Percentiles rank a stretch among this genome's conserved stretches.
Evolutionary conservation across 2,113 vertebrate genomes (phyloP).

Genomic region (Pelecanoides urinatrix): DNA sequence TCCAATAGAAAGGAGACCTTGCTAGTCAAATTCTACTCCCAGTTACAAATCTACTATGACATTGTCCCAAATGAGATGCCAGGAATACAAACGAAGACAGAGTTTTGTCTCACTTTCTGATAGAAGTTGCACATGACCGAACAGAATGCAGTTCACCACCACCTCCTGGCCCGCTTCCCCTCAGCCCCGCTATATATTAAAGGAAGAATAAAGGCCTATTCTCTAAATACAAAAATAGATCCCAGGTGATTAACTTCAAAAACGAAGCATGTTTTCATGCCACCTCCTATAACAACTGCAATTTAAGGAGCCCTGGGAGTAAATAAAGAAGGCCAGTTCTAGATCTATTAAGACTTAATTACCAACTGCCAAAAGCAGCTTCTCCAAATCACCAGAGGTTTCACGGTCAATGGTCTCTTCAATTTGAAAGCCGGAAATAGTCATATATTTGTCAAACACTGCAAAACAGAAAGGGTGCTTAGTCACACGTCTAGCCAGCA

Average conservation of each 20-base stretch:
- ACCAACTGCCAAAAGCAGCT: slow-evolving; percentile 90
- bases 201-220: neutral
- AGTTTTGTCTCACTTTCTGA: neutral
- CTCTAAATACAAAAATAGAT: neutral
- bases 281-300: neutral
- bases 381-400: slow-evolving; percentile 89
- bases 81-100: neutral
- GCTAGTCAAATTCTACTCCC: neutral
- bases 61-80: neutral
- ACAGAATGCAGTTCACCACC: neutral
- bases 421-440: slow-evolving; percentile 86
- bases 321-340: neutral
- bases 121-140: neutral
- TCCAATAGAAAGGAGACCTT: neutral
- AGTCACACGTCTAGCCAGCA: neutral
- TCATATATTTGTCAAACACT: slow-evolving; percentile 96
- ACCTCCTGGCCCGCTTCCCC: neutral
- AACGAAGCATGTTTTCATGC: neutral
- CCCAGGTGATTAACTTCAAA: neutral
- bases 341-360: slow-evolving; percentile 19
- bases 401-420: slow-evolving; percentile 91
- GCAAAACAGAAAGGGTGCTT: neutral
- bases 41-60: neutral
- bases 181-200: neutral
- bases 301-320: neutral